Evolutionary conservation across 2,888 invertebrate genomes (phyloP).

Genomic region (Bellardia bayeri): DNA sequence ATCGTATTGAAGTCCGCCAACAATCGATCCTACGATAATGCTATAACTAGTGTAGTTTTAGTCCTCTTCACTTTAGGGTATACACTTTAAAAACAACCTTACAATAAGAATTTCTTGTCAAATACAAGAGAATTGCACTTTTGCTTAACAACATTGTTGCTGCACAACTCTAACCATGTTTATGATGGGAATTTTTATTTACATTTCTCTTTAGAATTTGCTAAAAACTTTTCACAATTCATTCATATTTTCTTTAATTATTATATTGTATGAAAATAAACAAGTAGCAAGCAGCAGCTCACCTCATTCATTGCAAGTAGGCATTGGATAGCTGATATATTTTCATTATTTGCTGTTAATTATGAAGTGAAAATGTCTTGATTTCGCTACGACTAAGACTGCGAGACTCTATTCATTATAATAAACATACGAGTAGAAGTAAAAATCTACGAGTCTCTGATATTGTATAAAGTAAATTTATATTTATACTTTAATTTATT

Average conservation of each 20-base stretch:
- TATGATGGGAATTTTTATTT: constrained; percentile 8
- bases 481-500: constrained; percentile 53
- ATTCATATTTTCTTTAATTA: constrained; percentile 45
- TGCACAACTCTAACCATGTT: neutral
- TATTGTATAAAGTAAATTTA: constrained; percentile 4
- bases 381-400: constrained; percentile 41
- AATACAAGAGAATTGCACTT: neutral
- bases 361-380: constrained; percentile 66
- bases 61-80: too few species aligned
- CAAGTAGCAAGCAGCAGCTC: neutral
- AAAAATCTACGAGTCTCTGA: constrained; percentile 13
- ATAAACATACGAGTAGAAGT: constrained; percentile 33
- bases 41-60: too few species aligned
- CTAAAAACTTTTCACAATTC: constrained; percentile 16
- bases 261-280: constrained; percentile 1
- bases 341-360: constrained; percentile 49
- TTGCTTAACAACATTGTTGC: constrained; percentile 6
- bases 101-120: neutral
- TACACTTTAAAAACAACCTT: too few species aligned
- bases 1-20: too few species aligned
- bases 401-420: constrained; percentile 41
- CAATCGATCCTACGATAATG: too few species aligned
- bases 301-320: neutral
- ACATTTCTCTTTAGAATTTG: constrained; percentile 31
- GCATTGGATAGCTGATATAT: constrained; percentile 12